phyloP scores from a whole-genome alignment of 2,797 vertebrate genomes.

The Ptychadena robeensis region DNA sequence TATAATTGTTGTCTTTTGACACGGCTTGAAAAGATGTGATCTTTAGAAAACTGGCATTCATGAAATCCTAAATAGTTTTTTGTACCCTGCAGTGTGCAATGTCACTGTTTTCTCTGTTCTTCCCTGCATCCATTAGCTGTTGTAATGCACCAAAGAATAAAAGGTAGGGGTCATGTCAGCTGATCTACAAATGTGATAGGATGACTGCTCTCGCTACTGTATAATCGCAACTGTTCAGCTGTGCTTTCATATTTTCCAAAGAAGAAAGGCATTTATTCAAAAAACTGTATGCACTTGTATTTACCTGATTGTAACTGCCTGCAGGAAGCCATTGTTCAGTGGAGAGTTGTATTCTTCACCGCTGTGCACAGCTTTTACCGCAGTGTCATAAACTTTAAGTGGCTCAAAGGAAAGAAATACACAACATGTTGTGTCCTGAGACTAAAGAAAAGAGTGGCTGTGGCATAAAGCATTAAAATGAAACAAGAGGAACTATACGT shows the following conservation, averaged over 20 bases:
- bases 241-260: slow-evolving; percentile 42
- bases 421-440: not conserved
- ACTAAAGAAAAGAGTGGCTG: not conserved
- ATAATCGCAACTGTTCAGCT: slow-evolving; percentile 5
- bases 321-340: slow-evolving; percentile 28
- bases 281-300: slow-evolving; percentile 20
- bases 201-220: slow-evolving; percentile 29
- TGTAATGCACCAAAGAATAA: slow-evolving; percentile 39
- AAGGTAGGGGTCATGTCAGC: slow-evolving; percentile 43
- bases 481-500: not conserved
- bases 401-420: slow-evolving; percentile 21
- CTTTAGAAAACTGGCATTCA: slow-evolving; percentile 27
- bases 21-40: slow-evolving; percentile 37
- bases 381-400: slow-evolving; percentile 26
- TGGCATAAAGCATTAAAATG: slow-evolving; percentile 9
- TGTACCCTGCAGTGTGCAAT: slow-evolving; percentile 13
- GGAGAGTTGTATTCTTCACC: not conserved
- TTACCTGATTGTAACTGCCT: slow-evolving; percentile 23
- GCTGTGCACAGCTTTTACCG: slow-evolving; percentile 20
- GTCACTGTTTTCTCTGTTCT: slow-evolving; percentile 35
- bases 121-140: slow-evolving; percentile 47
- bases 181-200: slow-evolving; percentile 45
- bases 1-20: slow-evolving; percentile 16
- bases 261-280: slow-evolving; percentile 25
- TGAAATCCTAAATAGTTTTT: slow-evolving; percentile 37